A percentile compares a stretch with the other conserved stretches of the same genome.
phyloP scores from a whole-genome alignment of 2,888 invertebrate species.

The Drosophila pegasa region DNA sequence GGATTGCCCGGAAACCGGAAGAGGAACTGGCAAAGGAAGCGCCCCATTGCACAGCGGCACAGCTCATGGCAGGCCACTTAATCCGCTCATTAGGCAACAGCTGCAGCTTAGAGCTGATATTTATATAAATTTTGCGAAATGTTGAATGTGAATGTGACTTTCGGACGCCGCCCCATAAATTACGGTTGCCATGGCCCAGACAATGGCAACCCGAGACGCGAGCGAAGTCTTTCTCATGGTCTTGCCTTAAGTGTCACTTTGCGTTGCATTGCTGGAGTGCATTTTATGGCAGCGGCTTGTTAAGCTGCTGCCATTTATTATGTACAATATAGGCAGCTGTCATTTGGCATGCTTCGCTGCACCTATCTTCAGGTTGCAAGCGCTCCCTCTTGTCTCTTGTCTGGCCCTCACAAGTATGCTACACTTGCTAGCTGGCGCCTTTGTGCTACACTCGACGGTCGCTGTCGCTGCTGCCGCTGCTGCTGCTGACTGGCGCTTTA shows the following conservation, averaged over 20 bases:
- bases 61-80: slow-evolving; percentile 45
- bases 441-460: slow-evolving; percentile 47
- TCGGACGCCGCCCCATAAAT: slow-evolving; percentile 49
- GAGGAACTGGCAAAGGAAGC: slow-evolving; percentile 20
- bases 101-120: slow-evolving; percentile 66
- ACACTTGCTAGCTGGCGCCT: slow-evolving; percentile 37
- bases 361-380: slow-evolving; percentile 37
- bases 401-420: slow-evolving; percentile 57
- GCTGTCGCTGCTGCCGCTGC: slow-evolving; percentile 14
- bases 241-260: slow-evolving; percentile 51
- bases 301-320: slow-evolving; percentile 60
- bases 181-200: slow-evolving; percentile 43
- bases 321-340: slow-evolving; percentile 60
- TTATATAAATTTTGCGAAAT: slow-evolving; percentile 62
- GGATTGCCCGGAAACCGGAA: slow-evolving; percentile 42
- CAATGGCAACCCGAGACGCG: slow-evolving; percentile 12
- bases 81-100: slow-evolving; percentile 76
- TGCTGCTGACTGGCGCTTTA: slow-evolving; percentile 34
- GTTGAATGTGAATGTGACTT: slow-evolving; percentile 70
- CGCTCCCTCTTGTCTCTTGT: no score
- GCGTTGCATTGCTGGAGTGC: slow-evolving; percentile 54
- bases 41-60: slow-evolving; percentile 39
- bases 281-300: slow-evolving; percentile 55
- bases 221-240: slow-evolving; percentile 23
- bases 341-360: slow-evolving; percentile 69